Conservation (phyloP, 2,888 invertebrate genomes). For the Cheilosia grossa region DNA sequence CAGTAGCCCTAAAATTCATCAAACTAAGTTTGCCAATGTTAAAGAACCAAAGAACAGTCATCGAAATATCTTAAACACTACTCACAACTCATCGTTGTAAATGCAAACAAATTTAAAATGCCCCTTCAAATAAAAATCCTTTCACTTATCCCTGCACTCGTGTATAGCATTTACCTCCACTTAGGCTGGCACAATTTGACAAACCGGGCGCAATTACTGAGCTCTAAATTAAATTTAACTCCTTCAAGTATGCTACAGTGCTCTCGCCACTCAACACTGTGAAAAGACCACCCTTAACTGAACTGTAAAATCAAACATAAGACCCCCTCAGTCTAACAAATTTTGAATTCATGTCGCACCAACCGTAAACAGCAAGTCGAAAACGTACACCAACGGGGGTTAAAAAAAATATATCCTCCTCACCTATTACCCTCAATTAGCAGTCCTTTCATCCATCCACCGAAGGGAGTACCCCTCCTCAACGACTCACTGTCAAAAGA, state of each 20-base stretch:
- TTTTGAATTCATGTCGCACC: constrained; percentile 55
- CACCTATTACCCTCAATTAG: constrained; percentile 57
- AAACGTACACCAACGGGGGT: not conserved
- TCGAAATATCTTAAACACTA: too few species aligned
- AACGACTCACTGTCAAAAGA: constrained; percentile 34
- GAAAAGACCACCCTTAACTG: constrained; percentile 11
- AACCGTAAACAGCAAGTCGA: constrained; percentile 50
- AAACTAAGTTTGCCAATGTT: too few species aligned
- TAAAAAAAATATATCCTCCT: constrained; percentile 23
- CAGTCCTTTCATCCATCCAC: constrained; percentile 32
- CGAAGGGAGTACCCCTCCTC: not conserved
- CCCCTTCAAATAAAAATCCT: too few species aligned
- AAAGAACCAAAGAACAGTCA: too few species aligned
- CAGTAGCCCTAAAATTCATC: too few species aligned
- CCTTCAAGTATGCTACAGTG: constrained; percentile 32
- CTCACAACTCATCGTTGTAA: too few species aligned
- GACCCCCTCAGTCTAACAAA: constrained; percentile 23
- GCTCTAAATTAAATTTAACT: constrained; percentile 47
- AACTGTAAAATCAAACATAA: constrained; percentile 34
- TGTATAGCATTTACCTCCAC: constrained; percentile 16
- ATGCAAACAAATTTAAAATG: too few species aligned
- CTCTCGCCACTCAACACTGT: constrained; percentile 33
- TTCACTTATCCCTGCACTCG: not conserved
- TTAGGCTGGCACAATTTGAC: constrained; percentile 12
- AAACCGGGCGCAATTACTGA: constrained; percentile 20